Evolutionary conservation across 1,140 invertebrate species (phyloP), one percentile per base, ranked within the genome.

Genomic region (Neodiprion pinetum): DNA sequence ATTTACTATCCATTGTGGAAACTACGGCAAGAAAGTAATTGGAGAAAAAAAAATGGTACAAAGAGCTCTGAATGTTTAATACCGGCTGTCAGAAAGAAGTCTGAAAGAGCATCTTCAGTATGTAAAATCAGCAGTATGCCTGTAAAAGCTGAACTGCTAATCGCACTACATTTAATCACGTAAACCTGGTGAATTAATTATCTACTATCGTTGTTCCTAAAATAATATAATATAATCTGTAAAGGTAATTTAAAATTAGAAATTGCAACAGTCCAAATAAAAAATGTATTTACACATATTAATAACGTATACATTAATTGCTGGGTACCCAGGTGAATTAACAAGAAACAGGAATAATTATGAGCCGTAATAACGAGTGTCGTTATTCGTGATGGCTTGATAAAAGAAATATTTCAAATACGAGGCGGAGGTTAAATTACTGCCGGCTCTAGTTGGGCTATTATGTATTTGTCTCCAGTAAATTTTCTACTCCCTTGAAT

Each of bases 201-300:
- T 61, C 53, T 61, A 61, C 53, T 61, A 61, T 76, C 74, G 76
- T 71, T 77, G 77, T 78, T 78, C 77, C 77, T 78, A 78, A 61
- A 1, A 61, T 61, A 61, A 61, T 61, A 61, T 61, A 23, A 75
- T 78, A 68, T 78, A 76, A 74, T 78, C 71, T 75, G 74, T 75
- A 75, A 75, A 78, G 69, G 68, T 74, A 50, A 78, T 71, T 76
- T 61, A 72, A 73, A 77, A 75, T 75, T 48, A 78, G 71, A 75
- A 71, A 76, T 72, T 69, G 73, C 72, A 73, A 75, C 73, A 75
- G 70, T 75, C 74, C 74, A 75, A 75, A 77, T 75, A 77, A 75
- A 77, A 73, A 71, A 71, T 75, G 74, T 77, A 75, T 77, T 77
- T 73, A 74, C 73, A 76, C 47, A 71, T 11, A 71, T 71, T n/a